A percentile compares a stretch with the other conserved stretches of the same genome.
Evolutionary conservation across 2,797 vertebrate genomes (phyloP).

Genomic region (Anas georgica): DNA sequence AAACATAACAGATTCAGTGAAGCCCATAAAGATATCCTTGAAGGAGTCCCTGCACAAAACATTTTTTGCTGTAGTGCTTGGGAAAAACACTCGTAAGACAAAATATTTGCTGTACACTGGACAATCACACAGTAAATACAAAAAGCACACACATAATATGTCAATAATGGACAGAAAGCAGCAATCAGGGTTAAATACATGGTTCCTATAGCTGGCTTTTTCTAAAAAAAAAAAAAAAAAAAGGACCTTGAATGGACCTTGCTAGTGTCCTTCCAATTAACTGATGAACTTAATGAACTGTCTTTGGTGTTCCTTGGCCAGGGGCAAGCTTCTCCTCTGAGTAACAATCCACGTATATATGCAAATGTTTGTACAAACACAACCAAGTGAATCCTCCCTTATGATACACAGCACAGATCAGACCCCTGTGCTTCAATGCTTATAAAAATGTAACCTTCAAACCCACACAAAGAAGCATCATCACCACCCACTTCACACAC

Average conservation of each 20-base stretch:
- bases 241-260: not conserved
- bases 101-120: not conserved
- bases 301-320: not conserved
- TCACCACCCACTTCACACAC: not conserved
- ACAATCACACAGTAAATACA: not conserved
- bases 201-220: not conserved
- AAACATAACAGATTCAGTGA: not conserved
- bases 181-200: not conserved
- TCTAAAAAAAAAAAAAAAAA: not conserved
- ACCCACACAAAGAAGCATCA: fast-evolving
- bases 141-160: not conserved
- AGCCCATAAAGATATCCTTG: not conserved
- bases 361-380: not conserved
- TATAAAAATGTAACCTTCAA: not conserved
- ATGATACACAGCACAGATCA: not conserved
- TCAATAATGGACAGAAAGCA: not conserved
- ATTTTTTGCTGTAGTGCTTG: not conserved
- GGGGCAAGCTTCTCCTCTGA: not conserved
- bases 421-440: not conserved
- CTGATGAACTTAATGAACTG: not conserved
- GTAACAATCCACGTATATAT: not conserved
- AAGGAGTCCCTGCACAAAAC: not conserved
- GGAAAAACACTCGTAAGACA: not conserved
- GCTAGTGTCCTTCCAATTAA: not conserved
- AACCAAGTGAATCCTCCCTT: not conserved